Evolutionary conservation across 2,797 vertebrate genomes (phyloP).

Genomic region (Ciconia nigra): DNA sequence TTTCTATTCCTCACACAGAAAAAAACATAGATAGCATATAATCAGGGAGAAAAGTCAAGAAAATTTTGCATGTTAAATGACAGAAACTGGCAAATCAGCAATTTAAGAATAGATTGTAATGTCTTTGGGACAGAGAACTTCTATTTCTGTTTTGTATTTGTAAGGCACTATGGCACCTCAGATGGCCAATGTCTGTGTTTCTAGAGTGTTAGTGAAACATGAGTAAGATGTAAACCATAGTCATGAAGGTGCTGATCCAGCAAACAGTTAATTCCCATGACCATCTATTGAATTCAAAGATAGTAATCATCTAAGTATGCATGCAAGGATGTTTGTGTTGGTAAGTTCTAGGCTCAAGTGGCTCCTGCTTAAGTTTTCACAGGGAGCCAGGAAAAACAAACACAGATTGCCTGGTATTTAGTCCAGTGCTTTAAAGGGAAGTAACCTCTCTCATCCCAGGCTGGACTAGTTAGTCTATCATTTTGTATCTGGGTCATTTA

Average conservation of each 20-base stretch:
- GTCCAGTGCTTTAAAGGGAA: neutral
- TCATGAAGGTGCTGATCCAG: constrained; percentile 6
- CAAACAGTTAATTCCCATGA: constrained; percentile 27
- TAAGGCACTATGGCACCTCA: neutral
- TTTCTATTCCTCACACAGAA: neutral
- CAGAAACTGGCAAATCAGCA: neutral
- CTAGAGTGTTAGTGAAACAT: neutral
- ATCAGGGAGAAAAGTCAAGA: neutral
- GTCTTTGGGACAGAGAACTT: neutral
- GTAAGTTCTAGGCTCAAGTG: neutral
- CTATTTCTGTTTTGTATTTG: neutral
- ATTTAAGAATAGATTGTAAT: neutral
- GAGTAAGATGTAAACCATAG: neutral
- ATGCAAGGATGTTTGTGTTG: neutral
- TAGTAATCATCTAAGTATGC: neutral
- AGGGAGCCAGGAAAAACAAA: constrained; percentile 39
- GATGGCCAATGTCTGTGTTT: neutral
- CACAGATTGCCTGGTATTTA: neutral
- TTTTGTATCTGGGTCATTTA: neutral
- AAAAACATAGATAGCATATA: neutral
- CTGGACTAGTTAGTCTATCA: neutral
- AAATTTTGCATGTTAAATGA: neutral
- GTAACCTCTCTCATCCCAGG: neutral
- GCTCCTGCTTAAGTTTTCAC: neutral
- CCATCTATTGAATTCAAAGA: neutral